These are phyloP conservation scores for Limonius californicus DNA, from an alignment of 1,140 invertebrate genomes.

Conservation along the genomic window DNA sequence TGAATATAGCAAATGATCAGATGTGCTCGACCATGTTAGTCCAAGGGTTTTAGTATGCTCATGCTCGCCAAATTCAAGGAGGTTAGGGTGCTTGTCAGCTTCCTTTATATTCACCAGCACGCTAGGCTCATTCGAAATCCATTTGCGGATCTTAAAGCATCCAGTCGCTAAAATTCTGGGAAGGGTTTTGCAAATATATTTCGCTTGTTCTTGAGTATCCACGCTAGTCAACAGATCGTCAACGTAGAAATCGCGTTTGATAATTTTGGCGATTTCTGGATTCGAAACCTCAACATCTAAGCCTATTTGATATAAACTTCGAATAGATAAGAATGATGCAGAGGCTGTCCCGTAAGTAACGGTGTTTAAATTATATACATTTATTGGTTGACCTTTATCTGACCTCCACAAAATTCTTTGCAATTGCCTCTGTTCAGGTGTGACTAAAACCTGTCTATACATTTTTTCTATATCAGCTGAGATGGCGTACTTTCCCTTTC, in stretches of 20 bases:
- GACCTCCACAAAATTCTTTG: slow-evolving; percentile 36
- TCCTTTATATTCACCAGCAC: not conserved
- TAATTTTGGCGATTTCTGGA: slow-evolving; percentile 7
- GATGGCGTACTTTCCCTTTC: slow-evolving; percentile 24
- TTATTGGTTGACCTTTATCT: slow-evolving; percentile 12
- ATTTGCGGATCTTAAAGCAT: slow-evolving; percentile 26
- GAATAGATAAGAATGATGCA: slow-evolving; percentile 23
- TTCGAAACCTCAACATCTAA: slow-evolving; percentile 21
- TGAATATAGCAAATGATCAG: slow-evolving; percentile 1
- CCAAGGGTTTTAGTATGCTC: slow-evolving; percentile 16
- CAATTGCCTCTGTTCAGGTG: slow-evolving; percentile 23
- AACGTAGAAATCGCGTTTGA: too few species aligned
- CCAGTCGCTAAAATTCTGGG: slow-evolving; percentile 16
- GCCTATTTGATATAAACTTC: slow-evolving; percentile 20
- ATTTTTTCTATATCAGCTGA: too few species aligned
- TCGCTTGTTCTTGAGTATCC: slow-evolving; percentile 24
- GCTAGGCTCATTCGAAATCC: slow-evolving; percentile 19
- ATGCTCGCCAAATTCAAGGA: not conserved
- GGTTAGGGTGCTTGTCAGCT: not conserved
- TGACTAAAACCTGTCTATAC: slow-evolving; percentile 34
- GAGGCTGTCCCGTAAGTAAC: slow-evolving; percentile 31
- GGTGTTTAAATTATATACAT: slow-evolving; percentile 32
- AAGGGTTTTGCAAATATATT: slow-evolving; percentile 11
- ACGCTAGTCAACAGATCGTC: slow-evolving; percentile 36
- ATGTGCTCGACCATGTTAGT: slow-evolving; percentile 4